phyloP scores from a whole-genome alignment of 2,113 vertebrate genomes.

The Psittacus erithacus region DNA sequence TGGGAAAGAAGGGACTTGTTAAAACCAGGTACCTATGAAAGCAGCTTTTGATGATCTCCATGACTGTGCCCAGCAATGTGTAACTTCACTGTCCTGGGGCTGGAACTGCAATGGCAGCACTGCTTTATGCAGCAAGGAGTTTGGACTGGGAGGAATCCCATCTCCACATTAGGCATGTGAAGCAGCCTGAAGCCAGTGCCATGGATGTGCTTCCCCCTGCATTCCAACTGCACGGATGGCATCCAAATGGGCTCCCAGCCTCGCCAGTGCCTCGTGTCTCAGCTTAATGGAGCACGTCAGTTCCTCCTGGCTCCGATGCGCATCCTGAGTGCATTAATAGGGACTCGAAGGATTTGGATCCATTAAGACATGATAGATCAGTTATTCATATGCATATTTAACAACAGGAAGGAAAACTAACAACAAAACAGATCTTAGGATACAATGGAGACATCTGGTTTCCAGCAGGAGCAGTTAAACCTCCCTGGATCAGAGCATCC shows the following conservation, averaged over 20 bases:
- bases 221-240: background rate
- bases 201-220: accelerated
- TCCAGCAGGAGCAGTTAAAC: background rate
- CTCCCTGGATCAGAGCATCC: background rate
- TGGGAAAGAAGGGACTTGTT: background rate
- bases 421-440: background rate
- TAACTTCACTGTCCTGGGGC: background rate
- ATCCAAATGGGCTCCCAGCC: background rate
- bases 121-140: background rate
- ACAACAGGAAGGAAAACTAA: background rate
- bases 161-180: accelerated
- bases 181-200: background rate
- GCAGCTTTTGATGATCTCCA: accelerated
- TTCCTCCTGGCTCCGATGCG: background rate
- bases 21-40: background rate
- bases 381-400: background rate
- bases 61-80: background rate
- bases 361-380: background rate
- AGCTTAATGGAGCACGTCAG: background rate
- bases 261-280: background rate
- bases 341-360: background rate
- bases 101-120: background rate
- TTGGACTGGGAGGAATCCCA: background rate
- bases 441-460: background rate
- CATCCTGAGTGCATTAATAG: background rate